phyloP scores from a whole-genome alignment of 1,140 invertebrate species.

The Magallana gigas region DNA sequence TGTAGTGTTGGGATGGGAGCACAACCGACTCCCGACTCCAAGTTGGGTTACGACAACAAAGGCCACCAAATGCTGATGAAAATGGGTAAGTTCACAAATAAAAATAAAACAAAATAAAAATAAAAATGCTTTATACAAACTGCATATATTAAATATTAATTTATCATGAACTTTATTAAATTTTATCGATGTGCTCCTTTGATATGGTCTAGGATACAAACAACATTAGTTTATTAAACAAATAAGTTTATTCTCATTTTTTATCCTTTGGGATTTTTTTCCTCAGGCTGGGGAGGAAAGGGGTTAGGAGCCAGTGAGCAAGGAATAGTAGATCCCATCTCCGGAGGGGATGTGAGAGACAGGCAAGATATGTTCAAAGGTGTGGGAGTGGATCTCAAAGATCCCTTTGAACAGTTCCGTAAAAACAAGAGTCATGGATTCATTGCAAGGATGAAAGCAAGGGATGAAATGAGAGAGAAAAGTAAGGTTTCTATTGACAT shows the following conservation, averaged over 20 bases:
- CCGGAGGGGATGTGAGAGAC: slow-evolving; percentile 94
- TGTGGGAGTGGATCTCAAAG: slow-evolving; percentile 88
- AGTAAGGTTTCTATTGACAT: neutral
- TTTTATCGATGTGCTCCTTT: neutral
- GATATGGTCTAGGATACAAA: too few relatives aligned
- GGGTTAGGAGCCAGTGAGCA: slow-evolving; percentile 95
- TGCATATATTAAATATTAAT: too few relatives aligned
- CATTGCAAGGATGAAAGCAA: slow-evolving; percentile 96
- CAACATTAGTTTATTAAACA: too few relatives aligned
- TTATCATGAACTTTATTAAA: neutral
- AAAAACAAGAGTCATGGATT: slow-evolving; percentile 98
- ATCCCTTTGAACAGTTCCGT: slow-evolving; percentile 97
- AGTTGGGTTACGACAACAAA: slow-evolving; percentile 92
- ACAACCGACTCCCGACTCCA: slow-evolving; percentile 51
- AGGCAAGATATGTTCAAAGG: slow-evolving; percentile 94
- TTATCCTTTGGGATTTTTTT: too few relatives aligned
- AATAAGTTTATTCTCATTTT: too few relatives aligned
- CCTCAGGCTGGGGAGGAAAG: slow-evolving; percentile 89
- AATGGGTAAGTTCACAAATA: slow-evolving; percentile 84
- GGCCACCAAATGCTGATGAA: slow-evolving; percentile 96
- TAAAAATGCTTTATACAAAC: too few relatives aligned
- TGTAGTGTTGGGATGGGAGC: slow-evolving; percentile 17
- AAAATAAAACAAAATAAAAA: neutral
- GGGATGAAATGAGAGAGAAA: slow-evolving; percentile 83
- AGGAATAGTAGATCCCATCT: slow-evolving; percentile 96